Conservation (phyloP, 1,140 invertebrate species). For the Drosophila guanche region DNA sequence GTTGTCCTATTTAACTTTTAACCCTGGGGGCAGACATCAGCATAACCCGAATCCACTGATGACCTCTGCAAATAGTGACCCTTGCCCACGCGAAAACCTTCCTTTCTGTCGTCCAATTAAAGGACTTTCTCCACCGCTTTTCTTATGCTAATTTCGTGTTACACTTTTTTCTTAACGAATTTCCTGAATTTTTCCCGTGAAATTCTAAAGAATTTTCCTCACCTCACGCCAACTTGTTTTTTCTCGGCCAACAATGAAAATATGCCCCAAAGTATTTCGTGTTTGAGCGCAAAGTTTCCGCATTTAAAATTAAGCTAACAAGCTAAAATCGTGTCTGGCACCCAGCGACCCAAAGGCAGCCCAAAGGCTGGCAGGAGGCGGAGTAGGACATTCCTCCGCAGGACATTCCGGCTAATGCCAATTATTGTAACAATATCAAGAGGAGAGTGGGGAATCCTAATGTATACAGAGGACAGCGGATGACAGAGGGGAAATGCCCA, state of each 20-base stretch:
- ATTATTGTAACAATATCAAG: slow-evolving; percentile 56
- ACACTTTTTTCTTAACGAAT: slow-evolving; percentile 20
- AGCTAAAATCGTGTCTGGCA: slow-evolving; percentile 49
- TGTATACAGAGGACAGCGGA: background rate
- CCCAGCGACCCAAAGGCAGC: slow-evolving; percentile 2
- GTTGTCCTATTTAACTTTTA: too few species aligned
- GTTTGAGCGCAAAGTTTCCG: slow-evolving; percentile 40
- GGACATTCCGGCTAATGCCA: slow-evolving; percentile 58
- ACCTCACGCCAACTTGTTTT: slow-evolving; percentile 28
- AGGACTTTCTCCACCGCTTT: background rate
- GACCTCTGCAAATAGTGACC: too few species aligned
- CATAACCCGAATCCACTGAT: too few species aligned
- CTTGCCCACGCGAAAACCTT: too few species aligned
- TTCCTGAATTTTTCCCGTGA: background rate
- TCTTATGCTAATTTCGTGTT: slow-evolving; percentile 37
- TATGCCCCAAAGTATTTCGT: slow-evolving; percentile 42
- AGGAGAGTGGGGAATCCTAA: slow-evolving; percentile 15
- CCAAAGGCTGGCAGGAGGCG: background rate
- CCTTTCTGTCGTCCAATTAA: slow-evolving; percentile 22
- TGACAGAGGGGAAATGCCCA: slow-evolving; percentile 14
- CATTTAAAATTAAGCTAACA: slow-evolving; percentile 60
- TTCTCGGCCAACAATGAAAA: slow-evolving; percentile 29
- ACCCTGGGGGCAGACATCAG: too few species aligned
- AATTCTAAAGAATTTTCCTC: slow-evolving; percentile 21
- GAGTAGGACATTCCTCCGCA: background rate